A percentile compares a stretch with the other conserved stretches of the same genome.
phyloP scores from a whole-genome alignment of 2,888 invertebrate genomes.

The Eilema caniola region DNA sequence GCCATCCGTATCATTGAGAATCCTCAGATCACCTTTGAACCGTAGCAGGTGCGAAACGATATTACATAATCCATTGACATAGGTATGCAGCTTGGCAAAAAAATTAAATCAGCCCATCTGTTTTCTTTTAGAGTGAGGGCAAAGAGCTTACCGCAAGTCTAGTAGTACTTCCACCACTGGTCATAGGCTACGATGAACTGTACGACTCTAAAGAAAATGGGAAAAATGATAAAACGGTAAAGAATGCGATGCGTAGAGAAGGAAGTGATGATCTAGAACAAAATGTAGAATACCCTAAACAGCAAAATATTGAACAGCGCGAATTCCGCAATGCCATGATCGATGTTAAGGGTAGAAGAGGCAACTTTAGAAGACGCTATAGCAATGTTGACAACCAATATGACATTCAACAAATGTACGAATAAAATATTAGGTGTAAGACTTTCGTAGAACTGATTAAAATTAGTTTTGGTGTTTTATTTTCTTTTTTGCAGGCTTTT shows the following conservation, averaged over 20 bases:
- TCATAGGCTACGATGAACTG: constrained; percentile 75
- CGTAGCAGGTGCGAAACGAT: too few relatives aligned
- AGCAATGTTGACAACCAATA: constrained; percentile 17
- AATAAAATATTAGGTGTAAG: background rate
- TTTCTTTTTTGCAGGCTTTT: too few relatives aligned
- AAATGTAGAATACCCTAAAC: background rate
- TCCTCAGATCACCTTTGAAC: too few relatives aligned
- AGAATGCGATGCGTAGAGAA: background rate
- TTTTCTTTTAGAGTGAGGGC: constrained; percentile 53
- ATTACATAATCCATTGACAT: too few relatives aligned
- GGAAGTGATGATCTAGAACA: background rate
- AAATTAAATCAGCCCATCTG: background rate
- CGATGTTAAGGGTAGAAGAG: constrained; percentile 26
- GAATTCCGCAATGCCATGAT: constrained; percentile 12
- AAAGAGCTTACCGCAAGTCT: constrained; percentile 68
- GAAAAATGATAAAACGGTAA: background rate
- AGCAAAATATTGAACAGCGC: background rate
- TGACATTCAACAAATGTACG: background rate
- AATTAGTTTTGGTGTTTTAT: background rate
- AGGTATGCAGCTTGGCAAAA: background rate
- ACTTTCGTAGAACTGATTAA: background rate
- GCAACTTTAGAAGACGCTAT: constrained; percentile 10
- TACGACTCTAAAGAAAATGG: constrained; percentile 35
- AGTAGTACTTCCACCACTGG: constrained; percentile 72
- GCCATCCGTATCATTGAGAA: too few relatives aligned